These are phyloP conservation scores for Saguinus imperator DNA, from an alignment of 2,113 vertebrate species.

Conservation along the genomic window DNA sequence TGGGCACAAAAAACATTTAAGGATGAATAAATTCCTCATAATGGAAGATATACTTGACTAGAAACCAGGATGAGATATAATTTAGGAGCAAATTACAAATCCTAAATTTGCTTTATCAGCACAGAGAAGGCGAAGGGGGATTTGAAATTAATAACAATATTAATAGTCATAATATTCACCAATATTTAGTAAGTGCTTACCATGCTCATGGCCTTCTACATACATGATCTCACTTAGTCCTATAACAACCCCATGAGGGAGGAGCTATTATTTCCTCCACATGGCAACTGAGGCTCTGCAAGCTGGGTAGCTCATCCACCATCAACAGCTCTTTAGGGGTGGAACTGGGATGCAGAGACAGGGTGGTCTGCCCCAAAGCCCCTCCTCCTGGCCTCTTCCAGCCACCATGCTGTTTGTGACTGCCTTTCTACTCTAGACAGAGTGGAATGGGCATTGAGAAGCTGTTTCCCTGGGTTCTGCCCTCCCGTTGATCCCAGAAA, in stretches of 20 bases:
- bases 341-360: neutral
- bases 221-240: neutral
- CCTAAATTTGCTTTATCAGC: neutral
- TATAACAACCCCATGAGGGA: neutral
- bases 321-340: neutral
- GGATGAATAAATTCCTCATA: slow-evolving; percentile 27
- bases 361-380: neutral
- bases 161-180: neutral
- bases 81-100: slow-evolving; percentile 21
- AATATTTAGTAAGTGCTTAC: neutral
- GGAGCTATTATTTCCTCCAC: neutral
- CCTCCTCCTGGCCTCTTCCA: no score
- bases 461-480: neutral
- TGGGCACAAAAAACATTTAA: neutral
- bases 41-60: neutral
- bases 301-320: neutral
- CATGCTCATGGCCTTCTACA: neutral
- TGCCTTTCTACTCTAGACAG: neutral
- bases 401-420: neutral
- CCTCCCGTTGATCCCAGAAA: neutral
- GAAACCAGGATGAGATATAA: neutral
- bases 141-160: neutral
- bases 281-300: neutral
- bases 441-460: neutral
- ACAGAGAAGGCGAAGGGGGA: neutral